Base-by-base conservation (phyloP, 2,113 vertebrate genomes). In the Pseudopipra pipra region DNA sequence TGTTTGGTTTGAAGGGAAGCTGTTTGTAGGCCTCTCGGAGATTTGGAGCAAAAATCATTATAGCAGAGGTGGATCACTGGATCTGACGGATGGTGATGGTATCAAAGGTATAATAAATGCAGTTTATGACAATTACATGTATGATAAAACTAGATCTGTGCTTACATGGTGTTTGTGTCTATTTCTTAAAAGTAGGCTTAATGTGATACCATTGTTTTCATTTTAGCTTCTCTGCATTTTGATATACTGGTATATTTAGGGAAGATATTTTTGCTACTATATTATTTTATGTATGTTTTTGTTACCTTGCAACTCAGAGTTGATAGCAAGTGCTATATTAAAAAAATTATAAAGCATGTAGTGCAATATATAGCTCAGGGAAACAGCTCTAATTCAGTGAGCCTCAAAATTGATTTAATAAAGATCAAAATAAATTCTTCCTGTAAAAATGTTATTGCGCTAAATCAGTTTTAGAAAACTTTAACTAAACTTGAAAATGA, bases 211-310 rank as follows among this genome's bases (percentile, higher is more conserved):
- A 44, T 56, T 91, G 77, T 85, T 84, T 95, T 90, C 39, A 17
- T 86, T 93, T 90, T 87, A 72, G 43, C 56, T 84, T 90, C 56
- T 87, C 65, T 93, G 61, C 39, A 47, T 90, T 39, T 67, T 89
- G 63, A 89, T 77, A 74, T 71, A 68, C 82, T 83, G 25, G n/a
- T 95, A 92, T 85, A 87, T 92, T 81, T 90, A 93, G 39, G 76
- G 39, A 81, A 93, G 68, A 47, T 84, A 89, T 71, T 93, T 90
- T 92, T 97, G 33, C 83, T 89, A 55, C 68, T 84, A 22, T 81
- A 89, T 93, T 95, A 92, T 92, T 97, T 93, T 93, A 86, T 93
- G 72, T 79, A 67, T 81, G 84, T 22, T 90, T 95, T 93, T 95
- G 72, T 86, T 96, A 93, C 91, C 90, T 95, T 95, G 89, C 86